phyloP scores from a whole-genome alignment of 2,797 vertebrate species.

The Spinibarbus caldwelli region DNA sequence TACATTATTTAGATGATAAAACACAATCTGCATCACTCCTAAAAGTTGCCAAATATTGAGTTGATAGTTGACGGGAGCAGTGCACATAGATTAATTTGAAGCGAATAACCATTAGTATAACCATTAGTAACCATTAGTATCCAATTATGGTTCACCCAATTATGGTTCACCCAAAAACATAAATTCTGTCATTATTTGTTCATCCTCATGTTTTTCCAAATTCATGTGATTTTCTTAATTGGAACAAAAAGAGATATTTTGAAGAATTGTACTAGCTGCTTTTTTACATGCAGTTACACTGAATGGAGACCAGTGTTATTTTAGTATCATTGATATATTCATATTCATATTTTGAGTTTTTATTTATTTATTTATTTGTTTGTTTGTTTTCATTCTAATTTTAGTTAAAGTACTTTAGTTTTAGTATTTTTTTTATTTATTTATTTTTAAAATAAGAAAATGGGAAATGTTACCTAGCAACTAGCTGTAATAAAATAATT shows the following conservation, averaged over 20 bases:
- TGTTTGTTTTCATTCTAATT: background rate
- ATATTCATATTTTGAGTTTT: background rate
- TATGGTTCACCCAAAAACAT: no score
- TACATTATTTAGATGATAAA: constrained; percentile 11
- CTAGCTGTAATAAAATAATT: background rate
- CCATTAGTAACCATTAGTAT: no score
- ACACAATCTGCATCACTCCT: constrained; percentile 7
- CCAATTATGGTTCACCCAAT: no score
- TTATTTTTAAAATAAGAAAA: background rate
- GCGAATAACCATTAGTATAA: no score
- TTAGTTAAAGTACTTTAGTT: background rate
- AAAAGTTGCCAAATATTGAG: constrained; percentile 42
- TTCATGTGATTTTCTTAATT: background rate
- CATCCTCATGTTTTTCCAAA: background rate
- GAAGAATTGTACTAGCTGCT: background rate
- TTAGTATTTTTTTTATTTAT: background rate
- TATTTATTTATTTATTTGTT: no score
- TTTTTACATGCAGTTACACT: background rate
- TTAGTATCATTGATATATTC: background rate
- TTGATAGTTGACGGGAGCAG: background rate
- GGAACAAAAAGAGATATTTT: background rate
- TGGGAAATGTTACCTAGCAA: background rate
- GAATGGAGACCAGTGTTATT: background rate
- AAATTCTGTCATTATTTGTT: background rate
- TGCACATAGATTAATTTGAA: no score